Evolutionary conservation across 2,888 invertebrate genomes (phyloP), one percentile per base, ranked within the genome.

Genomic region (Melikaiella ostensackeni): DNA sequence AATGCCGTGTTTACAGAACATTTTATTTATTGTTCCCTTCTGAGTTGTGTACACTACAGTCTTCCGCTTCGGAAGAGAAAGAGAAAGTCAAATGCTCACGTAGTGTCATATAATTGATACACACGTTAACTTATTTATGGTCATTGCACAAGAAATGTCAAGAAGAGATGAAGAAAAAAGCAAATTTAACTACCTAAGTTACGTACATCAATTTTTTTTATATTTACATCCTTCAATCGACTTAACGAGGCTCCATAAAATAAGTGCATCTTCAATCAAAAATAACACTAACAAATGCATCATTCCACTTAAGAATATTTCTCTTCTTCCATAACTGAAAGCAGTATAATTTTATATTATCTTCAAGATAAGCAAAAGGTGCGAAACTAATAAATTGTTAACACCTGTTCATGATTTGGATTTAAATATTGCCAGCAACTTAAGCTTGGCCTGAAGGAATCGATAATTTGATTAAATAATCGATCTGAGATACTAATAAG

Each of bases 101-200:
- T 38, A 42, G 38, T 38, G n/a, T 38, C 46, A 46, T 50, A 50
- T 70, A 70, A 70, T 70, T 70, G 46, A 70, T 70, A 46, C 70
- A 30, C 19, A 24, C 46, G 27, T 46, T 70, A 24, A 27, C 70
- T 50, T 70, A 70, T 70, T 70, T 70, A 70, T 70, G 19, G 46
- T 46, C 13, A 19, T 70, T 70, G 30, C 46, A 50, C 46, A 70
- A 70, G 70, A 1, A 24, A 46, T 46, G 70, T 50, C 70, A 70
- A 70, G 30, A 30, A 33, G 70, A 8, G 9, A 11, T 50, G 1
- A 50, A 50, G 9, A 66, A 66, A 50, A 70, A 70, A 50, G 50
- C 50, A 70, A 50, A 70, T 46, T 70, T 70, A 27, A 46, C 19
- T 70, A 46, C 46, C 70, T n/a, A 70, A 9, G 27, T 50, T 70